Conservation (phyloP, 2,113 vertebrate species). For the Telmatochromis brachygnathus region DNA sequence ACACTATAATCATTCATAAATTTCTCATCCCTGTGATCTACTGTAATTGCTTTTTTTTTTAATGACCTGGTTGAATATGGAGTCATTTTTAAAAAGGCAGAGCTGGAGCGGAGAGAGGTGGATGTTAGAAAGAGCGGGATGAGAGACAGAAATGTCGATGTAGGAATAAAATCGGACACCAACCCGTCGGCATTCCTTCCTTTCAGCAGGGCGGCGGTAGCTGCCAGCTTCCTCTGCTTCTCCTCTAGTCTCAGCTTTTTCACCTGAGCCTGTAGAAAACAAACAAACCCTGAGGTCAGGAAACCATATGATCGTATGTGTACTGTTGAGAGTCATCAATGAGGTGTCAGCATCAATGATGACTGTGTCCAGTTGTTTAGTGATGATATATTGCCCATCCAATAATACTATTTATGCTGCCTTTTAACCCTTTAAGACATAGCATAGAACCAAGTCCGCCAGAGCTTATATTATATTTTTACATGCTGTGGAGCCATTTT, state of each 20-base stretch:
- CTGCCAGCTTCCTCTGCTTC: conserved; percentile 78
- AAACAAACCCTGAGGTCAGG: not conserved
- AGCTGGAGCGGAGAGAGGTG: not conserved
- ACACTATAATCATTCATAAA: not conserved
- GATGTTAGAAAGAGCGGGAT: not conserved
- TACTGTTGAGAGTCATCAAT: not conserved
- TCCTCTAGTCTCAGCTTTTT: conserved; percentile 83
- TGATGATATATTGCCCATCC: rapidly evolving
- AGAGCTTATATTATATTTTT: no score
- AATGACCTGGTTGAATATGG: not conserved
- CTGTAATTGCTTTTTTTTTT: not conserved
- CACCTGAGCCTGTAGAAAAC: conserved; percentile 73
- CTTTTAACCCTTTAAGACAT: not conserved
- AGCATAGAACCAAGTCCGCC: rapidly evolving
- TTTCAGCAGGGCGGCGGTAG: conserved; percentile 76
- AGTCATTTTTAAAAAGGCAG: not conserved
- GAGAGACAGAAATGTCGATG: not conserved
- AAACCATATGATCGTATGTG: not conserved
- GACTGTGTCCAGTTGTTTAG: not conserved
- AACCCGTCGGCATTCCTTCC: conserved; percentile 90
- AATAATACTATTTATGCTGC: not conserved
- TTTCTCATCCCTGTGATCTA: not conserved
- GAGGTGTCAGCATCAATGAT: not conserved
- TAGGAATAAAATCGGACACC: conserved; percentile 17
- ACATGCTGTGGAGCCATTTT: rapidly evolving